Base-by-base conservation (phyloP, 2,113 vertebrate genomes). In the Pollachius pollachius region DNA sequence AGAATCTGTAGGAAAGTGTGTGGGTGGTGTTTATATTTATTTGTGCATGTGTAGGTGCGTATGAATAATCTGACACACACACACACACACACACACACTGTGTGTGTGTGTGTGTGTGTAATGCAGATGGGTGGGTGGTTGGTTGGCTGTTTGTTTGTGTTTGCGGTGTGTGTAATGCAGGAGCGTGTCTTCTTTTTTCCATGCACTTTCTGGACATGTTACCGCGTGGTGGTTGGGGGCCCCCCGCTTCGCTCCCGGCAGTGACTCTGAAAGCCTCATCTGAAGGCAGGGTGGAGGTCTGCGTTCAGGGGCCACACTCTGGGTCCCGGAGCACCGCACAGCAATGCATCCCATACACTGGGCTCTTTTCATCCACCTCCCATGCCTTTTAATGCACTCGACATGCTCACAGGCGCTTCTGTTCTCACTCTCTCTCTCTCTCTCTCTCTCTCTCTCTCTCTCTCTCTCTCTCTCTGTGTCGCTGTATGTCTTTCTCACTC, bases 311-410 rank as follows among this genome's bases (percentile, higher is more conserved):
- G 54, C 15, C 54, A n/a, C 13, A 16, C 54, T 3, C 15, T 57
- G 15, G 18, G 71, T 60, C 65, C 65, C 54, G 62, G 34, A 19
- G 71, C 67, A 63, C 68, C 18, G 19, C 2, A 9, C 41, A 48
- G 41, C 41, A 11, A 17, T 60, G 9, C 58, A 71, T 56, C 60
- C 21, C 52, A 23, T 18, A 75, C 75, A 71, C 70, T 78, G 77
- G 65, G 73, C 62, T 68, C 79, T 76, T 85, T 84, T 81, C 73
- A 83, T 82, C 79, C 78, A 62, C 64, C 76, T 48, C 54, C 54
- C 0, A 11, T 67, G 68, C 15, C 78, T 81, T 79, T 77, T 74
- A 64, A 81, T 72, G 34, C 75, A 76, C 78, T 85, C 78, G 70
- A 59, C 62, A 8, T 74, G 77, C 72, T 75, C 1, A 1, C 74